Percentiles rank a stretch among this genome's conserved stretches.
These are phyloP conservation scores for Callocephalon fimbriatum DNA, from an alignment of 2,113 vertebrate genomes.

Conservation along the genomic window DNA sequence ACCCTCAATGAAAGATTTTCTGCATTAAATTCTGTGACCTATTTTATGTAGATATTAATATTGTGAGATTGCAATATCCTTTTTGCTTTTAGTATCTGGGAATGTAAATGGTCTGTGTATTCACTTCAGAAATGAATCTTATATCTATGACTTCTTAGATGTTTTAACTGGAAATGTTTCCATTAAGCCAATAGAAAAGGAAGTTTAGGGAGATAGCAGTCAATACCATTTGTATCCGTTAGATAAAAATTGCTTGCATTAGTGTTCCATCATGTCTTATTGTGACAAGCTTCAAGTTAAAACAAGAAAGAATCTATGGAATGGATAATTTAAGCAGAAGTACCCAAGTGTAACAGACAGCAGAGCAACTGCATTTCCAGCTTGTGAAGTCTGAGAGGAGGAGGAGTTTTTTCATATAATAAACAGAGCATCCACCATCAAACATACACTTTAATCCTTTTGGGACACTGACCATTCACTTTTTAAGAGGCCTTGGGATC, in stretches of 20 bases:
- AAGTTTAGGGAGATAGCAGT: background rate
- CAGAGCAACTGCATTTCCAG: conserved; percentile 2
- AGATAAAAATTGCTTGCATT: conserved; percentile 33
- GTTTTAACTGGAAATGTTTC: conserved; percentile 32
- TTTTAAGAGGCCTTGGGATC: background rate
- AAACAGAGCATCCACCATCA: conserved; percentile 11
- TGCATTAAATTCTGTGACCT: background rate
- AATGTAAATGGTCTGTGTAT: background rate
- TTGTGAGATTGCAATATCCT: background rate
- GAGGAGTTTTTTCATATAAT: background rate
- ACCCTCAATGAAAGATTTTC: background rate
- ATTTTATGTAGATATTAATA: background rate
- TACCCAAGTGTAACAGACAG: conserved; percentile 25
- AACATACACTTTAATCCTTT: background rate
- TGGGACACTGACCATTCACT: background rate
- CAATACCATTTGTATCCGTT: conserved; percentile 27
- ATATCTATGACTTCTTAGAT: background rate
- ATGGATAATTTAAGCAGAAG: conserved; percentile 35
- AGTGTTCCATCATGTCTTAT: conserved; percentile 22
- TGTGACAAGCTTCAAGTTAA: conserved; percentile 45
- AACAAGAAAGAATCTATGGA: conserved; percentile 13
- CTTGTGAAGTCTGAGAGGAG: conserved; percentile 18
- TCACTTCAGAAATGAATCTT: background rate
- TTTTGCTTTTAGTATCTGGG: background rate
- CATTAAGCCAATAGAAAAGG: background rate